phyloP scores from a whole-genome alignment of 2,113 vertebrate genomes.

The Polypterus senegalus region DNA sequence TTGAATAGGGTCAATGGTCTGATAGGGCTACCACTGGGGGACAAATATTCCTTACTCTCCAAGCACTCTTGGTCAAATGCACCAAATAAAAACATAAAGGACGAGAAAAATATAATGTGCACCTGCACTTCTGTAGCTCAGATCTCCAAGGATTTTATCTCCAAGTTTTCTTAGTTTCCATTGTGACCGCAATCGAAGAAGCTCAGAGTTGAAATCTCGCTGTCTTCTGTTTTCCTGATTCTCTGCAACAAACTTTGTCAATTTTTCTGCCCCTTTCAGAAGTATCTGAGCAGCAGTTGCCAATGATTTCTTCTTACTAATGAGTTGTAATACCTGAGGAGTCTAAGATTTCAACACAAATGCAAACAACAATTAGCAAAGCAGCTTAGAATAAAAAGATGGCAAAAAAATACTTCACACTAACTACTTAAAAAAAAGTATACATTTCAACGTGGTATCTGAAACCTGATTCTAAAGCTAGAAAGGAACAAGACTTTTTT shows the following conservation, averaged over 20 bases:
- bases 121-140: slow-evolving; percentile 96
- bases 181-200: slow-evolving; percentile 82
- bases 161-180: slow-evolving; percentile 96
- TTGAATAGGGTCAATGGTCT: too few relatives aligned
- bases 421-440: too few relatives aligned
- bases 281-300: slow-evolving; percentile 86
- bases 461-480: not conserved
- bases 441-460: too few relatives aligned
- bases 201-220: slow-evolving; percentile 90
- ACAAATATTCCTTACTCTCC: too few relatives aligned
- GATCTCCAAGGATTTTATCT: slow-evolving; percentile 93
- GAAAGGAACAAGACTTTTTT: not conserved
- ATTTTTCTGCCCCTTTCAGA: slow-evolving; percentile 82
- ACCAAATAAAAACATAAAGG: too few relatives aligned
- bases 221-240: slow-evolving; percentile 87
- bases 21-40: too few relatives aligned
- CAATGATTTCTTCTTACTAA: slow-evolving; percentile 89
- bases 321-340: slow-evolving; percentile 79
- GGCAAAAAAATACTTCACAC: too few relatives aligned
- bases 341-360: slow-evolving; percentile 39
- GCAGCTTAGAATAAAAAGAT: too few relatives aligned
- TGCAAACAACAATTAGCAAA: too few relatives aligned
- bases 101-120: not conserved
- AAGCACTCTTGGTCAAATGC: too few relatives aligned
- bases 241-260: slow-evolving; percentile 82